Evolutionary conservation across 2,888 invertebrate genomes (phyloP).

Genomic region (Agrochola litura): DNA sequence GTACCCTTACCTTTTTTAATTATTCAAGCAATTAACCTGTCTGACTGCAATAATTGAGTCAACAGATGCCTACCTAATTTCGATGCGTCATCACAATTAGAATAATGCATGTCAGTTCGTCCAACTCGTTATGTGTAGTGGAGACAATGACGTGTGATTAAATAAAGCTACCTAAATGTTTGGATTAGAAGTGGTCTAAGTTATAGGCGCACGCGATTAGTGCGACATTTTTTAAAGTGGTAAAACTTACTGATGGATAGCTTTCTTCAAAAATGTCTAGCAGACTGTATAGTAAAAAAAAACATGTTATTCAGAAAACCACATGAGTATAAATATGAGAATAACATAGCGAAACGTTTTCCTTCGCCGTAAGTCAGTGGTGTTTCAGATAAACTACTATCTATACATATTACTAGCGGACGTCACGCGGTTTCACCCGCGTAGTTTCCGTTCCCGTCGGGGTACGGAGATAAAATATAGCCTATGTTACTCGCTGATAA

Average conservation of each 20-base stretch:
- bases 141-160: constrained; percentile 52
- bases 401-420: no score
- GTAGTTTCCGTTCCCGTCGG: no score
- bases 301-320: no score
- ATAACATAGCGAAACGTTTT: no score
- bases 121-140: constrained; percentile 13
- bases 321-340: no score
- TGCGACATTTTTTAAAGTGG: neutral
- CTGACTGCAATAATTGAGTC: neutral
- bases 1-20: neutral
- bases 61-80: neutral
- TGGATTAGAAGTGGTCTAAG: constrained; percentile 15
- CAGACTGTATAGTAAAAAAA: no score
- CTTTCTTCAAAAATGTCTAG: no score
- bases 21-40: neutral
- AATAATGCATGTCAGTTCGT: constrained; percentile 35
- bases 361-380: neutral
- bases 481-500: no score
- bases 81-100: constrained; percentile 15
- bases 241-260: no score
- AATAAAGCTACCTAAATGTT: constrained; percentile 55
- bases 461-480: no score
- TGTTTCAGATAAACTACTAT: neutral
- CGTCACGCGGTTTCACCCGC: no score
- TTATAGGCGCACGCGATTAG: constrained; percentile 19